Conservation (phyloP, 2,888 invertebrate genomes). For the Cybosia mesomella region DNA sequence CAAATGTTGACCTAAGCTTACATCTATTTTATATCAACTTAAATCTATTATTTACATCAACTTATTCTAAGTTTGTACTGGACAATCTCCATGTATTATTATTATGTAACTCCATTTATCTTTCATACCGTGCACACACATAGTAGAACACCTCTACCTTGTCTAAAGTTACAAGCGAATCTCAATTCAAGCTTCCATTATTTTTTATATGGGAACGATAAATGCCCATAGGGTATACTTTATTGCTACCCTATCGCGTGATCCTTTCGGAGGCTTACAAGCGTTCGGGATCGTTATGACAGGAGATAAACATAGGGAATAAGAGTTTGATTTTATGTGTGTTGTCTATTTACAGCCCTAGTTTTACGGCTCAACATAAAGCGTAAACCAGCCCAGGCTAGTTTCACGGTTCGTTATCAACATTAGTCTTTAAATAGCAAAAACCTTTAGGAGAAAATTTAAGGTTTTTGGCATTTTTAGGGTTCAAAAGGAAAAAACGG, state of each 20-base stretch:
- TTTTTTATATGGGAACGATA: constrained; percentile 12
- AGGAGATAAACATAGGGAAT: not conserved
- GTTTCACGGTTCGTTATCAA: constrained; percentile 2
- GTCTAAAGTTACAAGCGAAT: not conserved
- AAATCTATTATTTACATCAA: too few species aligned
- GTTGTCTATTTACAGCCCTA: not conserved
- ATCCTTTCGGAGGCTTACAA: constrained; percentile 1
- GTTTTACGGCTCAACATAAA: not conserved
- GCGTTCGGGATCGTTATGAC: not conserved
- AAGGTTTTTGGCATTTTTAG: too few species aligned
- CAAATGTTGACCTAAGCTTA: too few species aligned
- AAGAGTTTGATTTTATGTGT: constrained; percentile 3
- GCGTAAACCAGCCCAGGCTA: not conserved
- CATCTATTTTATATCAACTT: too few species aligned
- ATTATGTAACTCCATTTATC: not conserved
- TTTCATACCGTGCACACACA: not conserved
- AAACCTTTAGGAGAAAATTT: not conserved
- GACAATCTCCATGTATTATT: too few species aligned
- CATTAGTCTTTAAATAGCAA: not conserved
- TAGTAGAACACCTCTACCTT: not conserved
- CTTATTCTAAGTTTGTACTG: too few species aligned
- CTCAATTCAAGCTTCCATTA: not conserved
- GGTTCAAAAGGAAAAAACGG: too few species aligned
- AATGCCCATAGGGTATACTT: constrained; percentile 9
- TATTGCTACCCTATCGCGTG: not conserved